Evolutionary conservation across 2,797 vertebrate genomes (phyloP), one percentile per base, ranked within the genome.

Genomic region (Rhynchotus rufescens): DNA sequence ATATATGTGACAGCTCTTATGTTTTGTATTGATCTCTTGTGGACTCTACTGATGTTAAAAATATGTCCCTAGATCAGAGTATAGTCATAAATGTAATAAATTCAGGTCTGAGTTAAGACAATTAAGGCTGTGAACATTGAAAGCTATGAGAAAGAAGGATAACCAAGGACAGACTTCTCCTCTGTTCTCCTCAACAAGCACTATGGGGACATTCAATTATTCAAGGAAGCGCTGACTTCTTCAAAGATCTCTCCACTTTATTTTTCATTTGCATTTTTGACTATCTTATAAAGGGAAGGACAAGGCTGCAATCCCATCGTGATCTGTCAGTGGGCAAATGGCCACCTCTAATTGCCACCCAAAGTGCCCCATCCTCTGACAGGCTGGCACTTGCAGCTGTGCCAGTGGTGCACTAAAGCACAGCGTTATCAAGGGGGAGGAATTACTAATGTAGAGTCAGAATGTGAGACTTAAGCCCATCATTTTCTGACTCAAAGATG

Each of bases 171-270:
- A 13, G 15, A 44, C 42, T 73, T 44, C 84, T 64, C 30, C 51
- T 87, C 38, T 80, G 61, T 36, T 73, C 44, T 79, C 80, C 84
- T 60, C 38, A 45, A 44, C 44, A 90, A 94, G 61, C n/a, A 20
- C 57, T 36, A 51, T 28, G 62, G 85, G 89, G 91, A 80, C 51
- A 45, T 84, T 89, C 79, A 28, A 84, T 88, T 95, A 19, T 88
- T 38, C 73, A 90, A 73, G 75, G 69, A 80, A 76, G n/a, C n/a
- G 26, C 2, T 3, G 1, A 25, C 36, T 77, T 78, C 40, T 80
- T 85, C 22, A 45, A 64, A 47, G 15, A 68, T n/a, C 51, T n/a
- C 45, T 72, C 45, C 22, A 10, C 40, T 62, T 77, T 44, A 75
- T 23, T 62, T 5, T 20, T 28, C 2, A 2, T 36, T 54, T 51